phyloP scores from a whole-genome alignment of 2,113 vertebrate genomes.

The Xiphophorus hellerii region DNA sequence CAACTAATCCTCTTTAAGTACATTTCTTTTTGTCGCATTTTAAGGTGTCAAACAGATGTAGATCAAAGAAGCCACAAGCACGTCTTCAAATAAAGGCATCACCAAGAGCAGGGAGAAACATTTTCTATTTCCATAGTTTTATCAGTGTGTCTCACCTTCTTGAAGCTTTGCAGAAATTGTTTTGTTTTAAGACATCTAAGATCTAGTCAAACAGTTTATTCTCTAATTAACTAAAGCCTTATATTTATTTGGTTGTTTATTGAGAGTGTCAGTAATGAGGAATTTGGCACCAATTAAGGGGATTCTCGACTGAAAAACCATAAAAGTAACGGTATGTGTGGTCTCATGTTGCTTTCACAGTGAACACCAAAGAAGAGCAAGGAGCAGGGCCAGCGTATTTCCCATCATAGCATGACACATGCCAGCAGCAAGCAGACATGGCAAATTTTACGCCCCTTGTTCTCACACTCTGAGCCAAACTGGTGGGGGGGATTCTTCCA shows the following conservation, averaged over 20 bases:
- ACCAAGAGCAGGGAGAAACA: not conserved
- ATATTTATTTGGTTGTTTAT: slow-evolving; percentile 69
- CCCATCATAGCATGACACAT: slow-evolving; percentile 70
- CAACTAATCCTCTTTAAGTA: slow-evolving; percentile 35
- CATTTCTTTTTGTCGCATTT: slow-evolving; percentile 44
- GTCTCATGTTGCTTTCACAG: slow-evolving; percentile 73
- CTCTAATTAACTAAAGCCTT: slow-evolving; percentile 57
- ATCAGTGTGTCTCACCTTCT: slow-evolving; percentile 50
- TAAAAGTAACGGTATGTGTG: slow-evolving; percentile 79
- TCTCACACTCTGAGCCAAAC: slow-evolving; percentile 80
- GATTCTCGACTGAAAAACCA: slow-evolving; percentile 67
- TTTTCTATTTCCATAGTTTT: slow-evolving; percentile 12
- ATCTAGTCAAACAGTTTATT: slow-evolving; percentile 44
- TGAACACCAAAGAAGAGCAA: slow-evolving; percentile 56
- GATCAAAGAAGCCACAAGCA: slow-evolving; percentile 47
- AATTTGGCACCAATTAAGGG: slow-evolving; percentile 68
- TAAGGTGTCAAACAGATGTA: slow-evolving; percentile 63
- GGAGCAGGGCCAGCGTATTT: slow-evolving; percentile 60
- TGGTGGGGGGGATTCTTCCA: slow-evolving; percentile 80
- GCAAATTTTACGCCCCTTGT: slow-evolving; percentile 71
- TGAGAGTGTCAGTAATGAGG: slow-evolving; percentile 68
- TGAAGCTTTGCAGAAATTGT: slow-evolving; percentile 54
- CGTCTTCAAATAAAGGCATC: not conserved
- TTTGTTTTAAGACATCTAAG: slow-evolving; percentile 38
- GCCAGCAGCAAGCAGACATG: slow-evolving; percentile 71